A percentile compares a stretch with the other conserved stretches of the same genome.
Conservation (phyloP, 2,797 vertebrate genomes). For the Pogonophryne albipinna region DNA sequence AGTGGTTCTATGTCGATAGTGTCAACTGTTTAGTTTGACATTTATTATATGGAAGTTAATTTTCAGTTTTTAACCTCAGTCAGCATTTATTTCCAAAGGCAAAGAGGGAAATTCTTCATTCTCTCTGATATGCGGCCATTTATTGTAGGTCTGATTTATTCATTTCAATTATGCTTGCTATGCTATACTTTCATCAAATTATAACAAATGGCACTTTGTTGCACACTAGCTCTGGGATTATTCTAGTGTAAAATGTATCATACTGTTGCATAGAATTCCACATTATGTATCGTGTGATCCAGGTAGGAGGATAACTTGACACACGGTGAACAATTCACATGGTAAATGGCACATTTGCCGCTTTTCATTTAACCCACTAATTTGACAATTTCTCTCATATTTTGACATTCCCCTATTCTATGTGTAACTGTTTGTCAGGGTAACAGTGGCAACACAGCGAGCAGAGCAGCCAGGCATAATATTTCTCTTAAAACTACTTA, state of each 20-base stretch:
- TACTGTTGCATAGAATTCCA: conserved; percentile 13
- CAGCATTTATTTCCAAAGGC: conserved; percentile 17
- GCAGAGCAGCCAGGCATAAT: conserved; percentile 4
- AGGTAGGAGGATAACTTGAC: not conserved
- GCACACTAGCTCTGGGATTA: not conserved
- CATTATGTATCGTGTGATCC: not conserved
- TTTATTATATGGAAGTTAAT: conserved; percentile 23
- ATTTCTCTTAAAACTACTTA: conserved; percentile 13
- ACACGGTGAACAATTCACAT: not conserved
- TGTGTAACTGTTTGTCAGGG: conserved; percentile 10
- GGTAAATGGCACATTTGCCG: not conserved
- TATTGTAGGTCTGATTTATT: not conserved
- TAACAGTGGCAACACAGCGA: conserved; percentile 6
- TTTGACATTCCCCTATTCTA: not conserved
- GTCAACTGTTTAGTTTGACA: conserved; percentile 24
- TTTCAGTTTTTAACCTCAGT: conserved; percentile 30
- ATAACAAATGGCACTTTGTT: conserved; percentile 10
- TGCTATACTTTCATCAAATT: not conserved
- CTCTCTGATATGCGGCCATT: not conserved
- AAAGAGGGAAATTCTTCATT: conserved; percentile 18
- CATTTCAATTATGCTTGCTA: conserved; percentile 8
- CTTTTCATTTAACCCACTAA: not conserved
- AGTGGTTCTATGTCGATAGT: conserved; percentile 6
- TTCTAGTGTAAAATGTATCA: not conserved
- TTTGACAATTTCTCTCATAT: not conserved